Base-by-base conservation (phyloP, 2,113 vertebrate genomes). In the Corythaixoides concolor region DNA sequence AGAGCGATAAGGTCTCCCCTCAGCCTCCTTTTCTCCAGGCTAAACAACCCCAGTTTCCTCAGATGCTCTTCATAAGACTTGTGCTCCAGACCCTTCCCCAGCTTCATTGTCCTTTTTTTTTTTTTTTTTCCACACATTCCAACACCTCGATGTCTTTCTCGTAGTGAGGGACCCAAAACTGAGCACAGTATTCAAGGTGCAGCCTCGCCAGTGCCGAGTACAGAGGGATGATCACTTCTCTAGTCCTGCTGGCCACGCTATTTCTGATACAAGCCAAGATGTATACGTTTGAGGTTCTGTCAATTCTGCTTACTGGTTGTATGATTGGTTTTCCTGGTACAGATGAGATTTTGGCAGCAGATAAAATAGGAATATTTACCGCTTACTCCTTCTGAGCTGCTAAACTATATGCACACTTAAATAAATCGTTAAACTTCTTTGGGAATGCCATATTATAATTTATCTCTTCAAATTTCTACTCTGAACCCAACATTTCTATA, bases 131-230 rank as follows among this genome's bases (percentile, higher is more conserved):
- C n/a, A n/a, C n/a, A n/a, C n/a, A n/a, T n/a, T 39, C 8, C 43
- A 90, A 27, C 9, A 59, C 5, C 18, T 66, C 56, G 7, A 8
- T 17, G 19, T 52, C 24, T 15, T 32, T 52, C 24, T 15, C 27
- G 20, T 2, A 0, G 6, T 19, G 30, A 45, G 11, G 0, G 15
- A 9, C 17, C 17, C 3, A 39, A 39, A 39, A 39, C 39, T 39
- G 39, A 39, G 11, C 39, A 39, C 39, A 39, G 39, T 39, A 39
- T 39, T 39, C 11, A 11, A 39, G 39, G 39, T 39, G 39, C 39
- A 39, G 39, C 39, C 39, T 39, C 39, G 11, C 39, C 39, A 39
- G 39, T 39, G 39, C 39, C 39, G 39, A 39, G 39, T 39, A 39
- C 39, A 39, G 8, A 39, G 39, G 39, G 39, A 43, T 12, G 41